Evolutionary conservation across 2,888 invertebrate genomes (phyloP).

Genomic region (Thymelicus acteon): DNA sequence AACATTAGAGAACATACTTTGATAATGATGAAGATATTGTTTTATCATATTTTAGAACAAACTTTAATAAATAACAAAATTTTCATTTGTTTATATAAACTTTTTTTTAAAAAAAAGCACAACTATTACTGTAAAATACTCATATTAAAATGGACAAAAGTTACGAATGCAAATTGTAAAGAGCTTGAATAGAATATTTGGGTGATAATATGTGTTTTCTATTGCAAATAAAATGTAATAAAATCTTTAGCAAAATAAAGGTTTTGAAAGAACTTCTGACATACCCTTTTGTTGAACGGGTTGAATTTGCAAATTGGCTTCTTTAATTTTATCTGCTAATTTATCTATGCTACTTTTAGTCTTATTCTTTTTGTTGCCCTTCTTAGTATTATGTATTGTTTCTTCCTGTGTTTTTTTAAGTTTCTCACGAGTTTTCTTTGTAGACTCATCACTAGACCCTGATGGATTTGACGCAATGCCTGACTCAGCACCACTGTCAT

Average conservation of each 20-base stretch:
- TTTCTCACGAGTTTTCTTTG: slow-evolving; percentile 48
- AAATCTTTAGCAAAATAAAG: too few species aligned
- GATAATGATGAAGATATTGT: too few species aligned
- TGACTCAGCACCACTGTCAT: slow-evolving; percentile 77
- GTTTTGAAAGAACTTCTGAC: neutral
- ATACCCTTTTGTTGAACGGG: slow-evolving; percentile 71
- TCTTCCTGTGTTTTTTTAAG: slow-evolving; percentile 38
- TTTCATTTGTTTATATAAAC: too few species aligned
- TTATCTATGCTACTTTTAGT: slow-evolving; percentile 52
- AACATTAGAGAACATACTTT: neutral
- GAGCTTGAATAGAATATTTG: too few species aligned
- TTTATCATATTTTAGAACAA: too few species aligned
- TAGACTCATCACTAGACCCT: slow-evolving; percentile 52
- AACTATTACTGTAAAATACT: too few species aligned
- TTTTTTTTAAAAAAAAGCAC: too few species aligned
- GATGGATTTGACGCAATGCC: slow-evolving; percentile 57
- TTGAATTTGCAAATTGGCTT: slow-evolving; percentile 56
- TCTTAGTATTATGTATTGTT: neutral
- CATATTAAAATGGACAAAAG: too few species aligned
- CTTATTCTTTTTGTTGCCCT: neutral
- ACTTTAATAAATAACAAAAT: too few species aligned
- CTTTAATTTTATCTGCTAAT: slow-evolving; percentile 61
- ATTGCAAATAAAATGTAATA: too few species aligned
- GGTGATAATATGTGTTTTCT: too few species aligned
- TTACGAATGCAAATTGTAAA: too few species aligned